phyloP scores from a whole-genome alignment of 2,113 vertebrate species.

The Channa argus region DNA sequence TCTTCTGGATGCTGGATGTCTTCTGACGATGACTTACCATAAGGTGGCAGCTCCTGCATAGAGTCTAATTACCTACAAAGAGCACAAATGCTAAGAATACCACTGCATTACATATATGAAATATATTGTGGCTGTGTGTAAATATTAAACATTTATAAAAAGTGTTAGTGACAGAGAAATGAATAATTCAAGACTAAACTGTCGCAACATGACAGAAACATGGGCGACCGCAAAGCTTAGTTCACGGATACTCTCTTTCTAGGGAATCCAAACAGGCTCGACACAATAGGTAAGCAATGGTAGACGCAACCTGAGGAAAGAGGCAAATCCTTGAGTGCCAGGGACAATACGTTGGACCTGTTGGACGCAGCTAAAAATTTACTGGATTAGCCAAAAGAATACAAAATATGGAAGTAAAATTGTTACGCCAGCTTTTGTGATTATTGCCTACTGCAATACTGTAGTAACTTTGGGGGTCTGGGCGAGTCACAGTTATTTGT shows the following conservation, averaged over 20 bases:
- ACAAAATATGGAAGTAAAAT: not conserved
- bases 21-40: conserved; percentile 65
- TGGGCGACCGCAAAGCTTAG: conserved; percentile 17
- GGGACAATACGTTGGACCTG: not conserved
- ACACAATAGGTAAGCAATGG: conserved; percentile 17
- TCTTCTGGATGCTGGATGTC: conserved; percentile 23
- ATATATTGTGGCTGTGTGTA: not conserved
- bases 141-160: not conserved
- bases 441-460: too few relatives aligned
- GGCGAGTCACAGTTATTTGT: not conserved
- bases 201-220: not conserved
- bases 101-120: conserved; percentile 20
- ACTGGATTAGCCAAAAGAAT: not conserved
- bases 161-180: conserved; percentile 13
- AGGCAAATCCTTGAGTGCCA: not conserved
- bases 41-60: conserved; percentile 39
- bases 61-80: conserved; percentile 76
- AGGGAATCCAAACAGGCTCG: not conserved
- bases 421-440: not conserved
- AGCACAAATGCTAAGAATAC: conserved; percentile 75
- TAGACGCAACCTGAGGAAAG: not conserved
- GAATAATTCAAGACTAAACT: not conserved
- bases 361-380: not conserved
- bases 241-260: not conserved
- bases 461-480: not conserved